Evolutionary conservation across 2,797 vertebrate species (phyloP).

Genomic region (Adrianichthys oophorus): DNA sequence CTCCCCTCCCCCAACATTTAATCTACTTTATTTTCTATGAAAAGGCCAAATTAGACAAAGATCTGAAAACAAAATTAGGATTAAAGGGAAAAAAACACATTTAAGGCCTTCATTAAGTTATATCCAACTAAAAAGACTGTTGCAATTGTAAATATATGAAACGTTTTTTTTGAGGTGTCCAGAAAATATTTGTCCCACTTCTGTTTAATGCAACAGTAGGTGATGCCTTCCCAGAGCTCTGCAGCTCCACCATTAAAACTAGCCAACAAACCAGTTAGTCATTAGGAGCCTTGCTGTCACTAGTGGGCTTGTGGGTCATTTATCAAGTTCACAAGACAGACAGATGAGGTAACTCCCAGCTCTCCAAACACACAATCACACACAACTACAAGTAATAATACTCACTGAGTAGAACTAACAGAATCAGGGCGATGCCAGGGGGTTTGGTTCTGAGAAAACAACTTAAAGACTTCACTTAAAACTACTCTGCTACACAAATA

Average conservation of each 20-base stretch:
- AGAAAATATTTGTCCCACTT: constrained; percentile 3
- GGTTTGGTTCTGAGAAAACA: constrained; percentile 16
- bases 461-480: constrained; percentile 1
- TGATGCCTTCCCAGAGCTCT: constrained; percentile 30
- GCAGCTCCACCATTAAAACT: constrained; percentile 41
- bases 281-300: constrained; percentile 61
- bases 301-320: constrained; percentile 48
- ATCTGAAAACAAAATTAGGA: constrained; percentile 46
- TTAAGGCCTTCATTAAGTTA: not conserved
- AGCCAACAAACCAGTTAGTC: constrained; percentile 54
- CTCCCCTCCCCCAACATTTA: constrained; percentile 8
- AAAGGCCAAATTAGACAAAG: constrained; percentile 38
- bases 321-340: constrained; percentile 55
- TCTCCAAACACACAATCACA: constrained; percentile 21
- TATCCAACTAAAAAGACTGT: too few relatives aligned
- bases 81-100: constrained; percentile 13
- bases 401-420: not conserved
- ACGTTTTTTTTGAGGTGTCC: too few relatives aligned
- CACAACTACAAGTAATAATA: constrained; percentile 9
- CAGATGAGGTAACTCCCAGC: constrained; percentile 35
- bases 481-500: not conserved
- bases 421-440: constrained; percentile 16
- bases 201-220: constrained; percentile 45
- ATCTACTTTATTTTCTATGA: constrained; percentile 34
- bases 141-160: too few relatives aligned